phyloP scores from a whole-genome alignment of 2,113 vertebrate species.

The Xenopus borealis region DNA sequence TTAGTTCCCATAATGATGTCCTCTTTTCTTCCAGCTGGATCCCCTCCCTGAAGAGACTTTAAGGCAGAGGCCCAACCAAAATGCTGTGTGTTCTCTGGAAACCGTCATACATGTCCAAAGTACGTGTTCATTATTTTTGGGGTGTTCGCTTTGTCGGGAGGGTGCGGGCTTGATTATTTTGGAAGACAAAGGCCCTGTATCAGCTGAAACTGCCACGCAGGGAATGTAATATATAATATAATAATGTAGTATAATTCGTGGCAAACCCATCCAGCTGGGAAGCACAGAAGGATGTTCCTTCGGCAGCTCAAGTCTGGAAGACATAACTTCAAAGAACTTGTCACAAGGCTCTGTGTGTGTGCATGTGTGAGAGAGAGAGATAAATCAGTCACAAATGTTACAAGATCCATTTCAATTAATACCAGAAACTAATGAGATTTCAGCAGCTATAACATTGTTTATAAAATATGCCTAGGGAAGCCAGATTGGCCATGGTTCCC shows the following conservation, averaged over 20 bases:
- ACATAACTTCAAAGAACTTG: conserved; percentile 74
- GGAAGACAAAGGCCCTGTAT: not conserved
- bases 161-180: not conserved
- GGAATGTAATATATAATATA: too few relatives aligned
- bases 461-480: conserved; percentile 26
- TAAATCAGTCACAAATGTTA: conserved; percentile 75
- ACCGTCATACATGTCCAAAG: conserved; percentile 81
- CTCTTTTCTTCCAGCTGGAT: conserved; percentile 67
- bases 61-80: conserved; percentile 79
- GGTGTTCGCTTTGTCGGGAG: not conserved
- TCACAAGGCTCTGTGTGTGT: conserved; percentile 59
- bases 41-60: conserved; percentile 76
- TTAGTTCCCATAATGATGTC: not conserved
- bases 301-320: conserved; percentile 54
- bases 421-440: conserved; percentile 34
- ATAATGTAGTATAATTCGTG: conserved; percentile 27
- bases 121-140: conserved; percentile 62
- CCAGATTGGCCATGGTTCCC: conserved; percentile 30
- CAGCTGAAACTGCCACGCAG: conserved; percentile 19
- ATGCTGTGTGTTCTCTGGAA: conserved; percentile 79
- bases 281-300: conserved; percentile 20
- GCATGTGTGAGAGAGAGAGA: too few relatives aligned
- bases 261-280: conserved; percentile 33
- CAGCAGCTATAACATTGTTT: conserved; percentile 23
- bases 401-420: conserved; percentile 70